Evolutionary conservation across 2,888 invertebrate species (phyloP), one percentile per base, ranked within the genome.

Genomic region (Melipona beecheii): DNA sequence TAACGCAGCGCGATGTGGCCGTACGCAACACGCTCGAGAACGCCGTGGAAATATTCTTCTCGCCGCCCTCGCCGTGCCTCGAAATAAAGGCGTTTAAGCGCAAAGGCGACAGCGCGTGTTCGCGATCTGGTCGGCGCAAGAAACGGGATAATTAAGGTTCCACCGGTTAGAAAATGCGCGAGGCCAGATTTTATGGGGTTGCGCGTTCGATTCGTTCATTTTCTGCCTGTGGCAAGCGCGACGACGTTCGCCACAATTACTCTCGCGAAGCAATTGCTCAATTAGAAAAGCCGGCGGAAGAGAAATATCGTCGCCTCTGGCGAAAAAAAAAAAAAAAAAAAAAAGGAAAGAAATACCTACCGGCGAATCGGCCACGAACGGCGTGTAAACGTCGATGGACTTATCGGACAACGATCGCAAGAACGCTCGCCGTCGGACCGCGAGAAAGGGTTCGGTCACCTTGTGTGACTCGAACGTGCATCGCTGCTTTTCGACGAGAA

Each of bases 351-450:
- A 36, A 36, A 9, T 36, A 36, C 9, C 49, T 54, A 54, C 24
- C 21, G 36, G 24, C 9, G 54, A 65, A 56, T 65, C 43, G 24
- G 27, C n/a, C 13, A 13, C n/a, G 64, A 56, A 49, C 27, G 36
- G 24, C 50, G 69, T 43, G 68, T 64, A 70, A 62, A 64, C 52
- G 77, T 52, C 43, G 65, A 71, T 36, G 43, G 50, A 70, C 21
- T 56, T 36, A 70, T 79, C 71, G 70, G 27, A 52, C 24, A 52
- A 31, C 27, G 24, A 27, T 4, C 17, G 54, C 54, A 49, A 71
- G 75, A 64, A 64, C 78, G 31, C 31, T 62, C 11, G 84, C 91
- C 90, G 91, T 90, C 91, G 91, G 91, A 86, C 72, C 86, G 89
- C 72, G 76, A 11, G 43, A 69, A 49, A 62, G 68, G 74, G 43